Percentiles rank a stretch among this genome's conserved stretches.
phyloP scores from a whole-genome alignment of 2,888 invertebrate species.

The Ceramica pisi region DNA sequence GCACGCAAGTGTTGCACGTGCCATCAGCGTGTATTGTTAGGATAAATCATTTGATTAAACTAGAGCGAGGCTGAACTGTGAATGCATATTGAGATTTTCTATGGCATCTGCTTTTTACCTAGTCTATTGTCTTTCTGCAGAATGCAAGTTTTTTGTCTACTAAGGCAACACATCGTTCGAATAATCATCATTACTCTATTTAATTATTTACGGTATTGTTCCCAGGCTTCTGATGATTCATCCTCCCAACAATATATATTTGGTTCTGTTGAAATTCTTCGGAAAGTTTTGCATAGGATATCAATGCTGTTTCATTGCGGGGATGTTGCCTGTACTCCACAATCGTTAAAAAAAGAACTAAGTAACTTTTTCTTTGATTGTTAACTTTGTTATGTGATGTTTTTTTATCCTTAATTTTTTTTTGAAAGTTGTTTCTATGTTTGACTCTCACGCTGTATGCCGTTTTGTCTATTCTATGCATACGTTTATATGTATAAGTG shows the following conservation, averaged over 20 bases:
- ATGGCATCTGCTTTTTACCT: constrained; percentile 28
- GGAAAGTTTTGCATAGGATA: too few species aligned
- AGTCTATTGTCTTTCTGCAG: constrained; percentile 23
- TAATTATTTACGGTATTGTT: not conserved
- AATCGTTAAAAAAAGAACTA: too few species aligned
- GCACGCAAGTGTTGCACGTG: not conserved
- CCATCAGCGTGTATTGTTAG: constrained; percentile 24
- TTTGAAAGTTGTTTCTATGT: too few species aligned
- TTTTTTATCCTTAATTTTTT: too few species aligned
- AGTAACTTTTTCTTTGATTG: too few species aligned
- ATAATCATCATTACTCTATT: not conserved
- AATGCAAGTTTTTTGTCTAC: constrained; percentile 19
- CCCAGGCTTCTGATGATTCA: not conserved
- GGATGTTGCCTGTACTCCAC: not conserved
- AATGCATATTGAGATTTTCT: constrained; percentile 21
- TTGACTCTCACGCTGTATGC: too few species aligned
- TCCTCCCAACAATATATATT: not conserved
- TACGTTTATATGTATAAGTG: too few species aligned
- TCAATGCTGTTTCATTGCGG: not conserved
- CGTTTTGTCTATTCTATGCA: too few species aligned
- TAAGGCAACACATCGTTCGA: not conserved
- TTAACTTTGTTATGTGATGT: too few species aligned
- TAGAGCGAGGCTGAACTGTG: constrained; percentile 24
- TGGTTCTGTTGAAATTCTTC: too few species aligned
- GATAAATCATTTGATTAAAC: constrained; percentile 44